These are phyloP conservation scores for Gisinianus flammeolus DNA, from an alignment of 2,888 invertebrate genomes.

Conservation along the genomic window DNA sequence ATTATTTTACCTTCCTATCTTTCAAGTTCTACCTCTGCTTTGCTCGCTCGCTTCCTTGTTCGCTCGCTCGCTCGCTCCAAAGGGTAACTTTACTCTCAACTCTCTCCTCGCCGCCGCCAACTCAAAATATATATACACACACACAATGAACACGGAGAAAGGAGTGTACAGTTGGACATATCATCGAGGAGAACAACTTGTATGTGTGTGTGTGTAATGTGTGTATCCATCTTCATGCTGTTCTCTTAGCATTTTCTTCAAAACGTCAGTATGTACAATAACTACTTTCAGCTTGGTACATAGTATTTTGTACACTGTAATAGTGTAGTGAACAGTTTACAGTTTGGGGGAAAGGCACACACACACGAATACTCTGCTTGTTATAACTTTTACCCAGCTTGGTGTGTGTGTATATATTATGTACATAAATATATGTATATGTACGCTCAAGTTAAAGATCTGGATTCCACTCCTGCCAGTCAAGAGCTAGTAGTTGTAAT, in stretches of 20 bases:
- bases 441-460: neutral
- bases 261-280: no score
- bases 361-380: no score
- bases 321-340: no score
- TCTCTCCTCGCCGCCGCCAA: neutral
- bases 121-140: neutral
- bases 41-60: neutral
- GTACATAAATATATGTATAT: neutral
- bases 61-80: neutral
- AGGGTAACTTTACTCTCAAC: neutral
- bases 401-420: neutral
- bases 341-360: no score
- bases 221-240: neutral
- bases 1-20: constrained; percentile 23
- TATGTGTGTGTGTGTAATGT: neutral
- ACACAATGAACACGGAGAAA: neutral
- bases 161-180: neutral
- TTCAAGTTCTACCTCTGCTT: constrained; percentile 9
- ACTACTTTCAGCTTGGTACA: no score
- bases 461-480: neutral
- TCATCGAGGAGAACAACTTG: neutral
- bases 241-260: no score
- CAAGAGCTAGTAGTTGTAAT: no score
- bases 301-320: no score
- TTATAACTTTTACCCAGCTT: no score